Evolutionary conservation across 2,888 invertebrate species (phyloP).

Genomic region (Barypeithes pellucidus): DNA sequence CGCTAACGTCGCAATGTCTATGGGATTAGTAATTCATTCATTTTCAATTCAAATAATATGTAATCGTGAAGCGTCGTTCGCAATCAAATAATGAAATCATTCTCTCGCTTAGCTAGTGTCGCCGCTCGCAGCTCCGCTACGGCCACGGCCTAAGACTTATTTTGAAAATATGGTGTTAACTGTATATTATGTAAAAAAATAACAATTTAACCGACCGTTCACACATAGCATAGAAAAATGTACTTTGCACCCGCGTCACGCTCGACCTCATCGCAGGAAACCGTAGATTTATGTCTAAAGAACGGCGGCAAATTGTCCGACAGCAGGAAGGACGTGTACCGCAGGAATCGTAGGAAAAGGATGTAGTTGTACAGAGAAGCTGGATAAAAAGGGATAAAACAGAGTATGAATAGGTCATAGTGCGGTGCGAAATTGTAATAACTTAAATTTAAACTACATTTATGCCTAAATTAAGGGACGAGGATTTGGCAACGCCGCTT

Average conservation of each 20-base stretch:
- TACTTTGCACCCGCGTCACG: constrained; percentile 16
- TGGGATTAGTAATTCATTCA: too few relatives aligned
- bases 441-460: too few relatives aligned
- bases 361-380: constrained; percentile 12
- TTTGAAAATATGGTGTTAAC: too few relatives aligned
- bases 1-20: too few relatives aligned
- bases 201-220: neutral
- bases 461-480: too few relatives aligned
- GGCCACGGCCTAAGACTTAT: too few relatives aligned
- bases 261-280: constrained; percentile 16
- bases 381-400: constrained; percentile 4
- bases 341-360: constrained; percentile 24
- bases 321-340: constrained; percentile 23
- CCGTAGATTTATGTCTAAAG: constrained; percentile 15
- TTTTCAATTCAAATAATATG: too few relatives aligned
- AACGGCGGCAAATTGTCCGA: constrained; percentile 27
- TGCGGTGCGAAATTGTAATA: neutral
- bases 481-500: neutral
- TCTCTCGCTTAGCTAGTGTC: too few relatives aligned
- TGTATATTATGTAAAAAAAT: neutral
- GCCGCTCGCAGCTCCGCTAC: too few relatives aligned
- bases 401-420: neutral
- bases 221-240: neutral
- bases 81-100: too few relatives aligned
- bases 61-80: too few relatives aligned